phyloP scores from a whole-genome alignment of 1,140 invertebrate genomes.

The Bombus sylvicola region DNA sequence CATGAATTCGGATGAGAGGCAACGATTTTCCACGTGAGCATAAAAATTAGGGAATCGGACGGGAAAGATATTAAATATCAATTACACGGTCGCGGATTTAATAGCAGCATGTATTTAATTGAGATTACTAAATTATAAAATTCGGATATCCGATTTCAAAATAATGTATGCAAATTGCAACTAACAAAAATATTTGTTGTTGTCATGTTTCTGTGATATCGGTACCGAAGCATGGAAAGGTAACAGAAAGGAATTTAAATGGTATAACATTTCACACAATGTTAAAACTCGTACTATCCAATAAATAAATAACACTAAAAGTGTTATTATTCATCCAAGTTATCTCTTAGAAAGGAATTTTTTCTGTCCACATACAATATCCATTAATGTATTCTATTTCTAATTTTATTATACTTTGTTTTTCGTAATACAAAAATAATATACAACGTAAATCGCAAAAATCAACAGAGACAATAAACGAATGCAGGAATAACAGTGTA shows the following conservation, averaged over 20 bases:
- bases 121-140: constrained; percentile 16
- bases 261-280: neutral
- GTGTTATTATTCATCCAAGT: neutral
- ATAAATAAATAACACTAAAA: neutral
- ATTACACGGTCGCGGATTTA: neutral
- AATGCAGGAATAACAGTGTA: too few relatives aligned
- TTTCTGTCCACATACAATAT: neutral
- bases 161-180: neutral
- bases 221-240: neutral
- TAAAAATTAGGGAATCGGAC: neutral
- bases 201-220: neutral
- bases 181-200: neutral
- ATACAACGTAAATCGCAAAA: too few relatives aligned
- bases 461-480: too few relatives aligned
- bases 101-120: neutral
- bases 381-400: neutral
- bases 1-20: neutral
- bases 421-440: too few relatives aligned
- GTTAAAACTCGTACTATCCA: neutral
- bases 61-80: neutral
- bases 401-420: neutral
- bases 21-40: neutral
- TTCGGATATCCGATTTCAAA: neutral
- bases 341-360: neutral
- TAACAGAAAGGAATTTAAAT: neutral